These are phyloP conservation scores for Bradypodion ventrale DNA, from an alignment of 2,797 vertebrate species.

Conservation along the genomic window DNA sequence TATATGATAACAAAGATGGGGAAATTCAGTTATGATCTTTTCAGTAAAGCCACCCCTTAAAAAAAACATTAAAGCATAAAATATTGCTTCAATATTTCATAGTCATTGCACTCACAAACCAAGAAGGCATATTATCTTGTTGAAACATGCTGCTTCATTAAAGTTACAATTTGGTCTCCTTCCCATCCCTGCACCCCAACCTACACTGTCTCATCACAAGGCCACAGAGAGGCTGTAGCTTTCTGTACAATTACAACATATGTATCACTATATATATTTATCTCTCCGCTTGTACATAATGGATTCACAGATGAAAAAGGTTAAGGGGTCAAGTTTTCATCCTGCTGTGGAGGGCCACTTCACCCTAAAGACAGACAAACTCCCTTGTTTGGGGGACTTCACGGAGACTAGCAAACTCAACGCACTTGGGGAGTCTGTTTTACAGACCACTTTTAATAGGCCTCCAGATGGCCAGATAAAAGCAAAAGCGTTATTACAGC, in stretches of 20 bases:
- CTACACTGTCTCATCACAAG: slow-evolving; percentile 63
- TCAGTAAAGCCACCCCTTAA: slow-evolving; percentile 18
- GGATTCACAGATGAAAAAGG: slow-evolving; percentile 52
- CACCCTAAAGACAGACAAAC: slow-evolving; percentile 63
- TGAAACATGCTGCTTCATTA: slow-evolving; percentile 71
- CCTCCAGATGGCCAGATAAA: slow-evolving; percentile 82
- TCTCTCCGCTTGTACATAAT: slow-evolving; percentile 51
- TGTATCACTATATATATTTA: slow-evolving; percentile 41
- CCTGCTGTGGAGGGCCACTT: slow-evolving; percentile 57
- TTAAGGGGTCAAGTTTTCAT: slow-evolving; percentile 61
- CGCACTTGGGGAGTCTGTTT: slow-evolving; percentile 76
- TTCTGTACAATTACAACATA: slow-evolving; percentile 52
- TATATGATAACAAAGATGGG: slow-evolving; percentile 18
- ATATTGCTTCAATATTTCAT: slow-evolving; percentile 71
- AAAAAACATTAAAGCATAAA: slow-evolving; percentile 53
- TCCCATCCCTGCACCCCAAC: slow-evolving; percentile 51
- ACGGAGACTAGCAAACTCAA: slow-evolving; percentile 75
- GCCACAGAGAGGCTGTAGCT: slow-evolving; percentile 53
- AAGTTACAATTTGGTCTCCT: slow-evolving; percentile 62
- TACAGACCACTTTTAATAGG: slow-evolving; percentile 79
- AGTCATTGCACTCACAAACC: slow-evolving; percentile 65
- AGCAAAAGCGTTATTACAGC: slow-evolving; percentile 79
- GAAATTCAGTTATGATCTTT: slow-evolving; percentile 47
- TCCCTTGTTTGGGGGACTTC: slow-evolving; percentile 74
- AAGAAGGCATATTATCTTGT: slow-evolving; percentile 59